phyloP scores from a whole-genome alignment of 2,888 invertebrate genomes.

The Melinaea menophilus region DNA sequence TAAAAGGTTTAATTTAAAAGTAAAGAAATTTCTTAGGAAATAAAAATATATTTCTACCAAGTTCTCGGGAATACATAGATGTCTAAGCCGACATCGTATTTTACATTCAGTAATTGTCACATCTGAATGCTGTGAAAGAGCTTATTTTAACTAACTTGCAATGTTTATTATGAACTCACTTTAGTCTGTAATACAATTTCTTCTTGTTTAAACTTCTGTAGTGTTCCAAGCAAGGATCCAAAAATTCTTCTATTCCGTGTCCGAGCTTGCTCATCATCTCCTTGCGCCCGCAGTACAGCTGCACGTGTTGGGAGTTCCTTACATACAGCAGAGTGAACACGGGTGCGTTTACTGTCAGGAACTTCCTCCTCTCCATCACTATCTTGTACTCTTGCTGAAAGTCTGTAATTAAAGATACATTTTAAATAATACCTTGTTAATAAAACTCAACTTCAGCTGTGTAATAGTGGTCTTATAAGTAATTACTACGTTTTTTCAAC shows the following conservation, averaged over 20 bases:
- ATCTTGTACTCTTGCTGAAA: conserved; percentile 65
- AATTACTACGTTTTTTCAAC: neutral
- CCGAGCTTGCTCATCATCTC: conserved; percentile 87
- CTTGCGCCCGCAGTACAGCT: conserved; percentile 82
- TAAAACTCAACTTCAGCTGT: too few species aligned
- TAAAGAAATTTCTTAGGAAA: too few species aligned
- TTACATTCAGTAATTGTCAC: too few species aligned
- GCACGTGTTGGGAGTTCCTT: conserved; percentile 88
- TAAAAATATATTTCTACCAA: too few species aligned
- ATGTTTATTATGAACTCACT: conserved; percentile 39
- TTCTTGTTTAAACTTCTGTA: conserved; percentile 97
- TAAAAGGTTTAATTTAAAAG: too few species aligned
- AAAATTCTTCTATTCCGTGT: conserved; percentile 96
- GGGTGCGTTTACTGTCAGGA: conserved; percentile 51
- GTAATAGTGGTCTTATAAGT: neutral
- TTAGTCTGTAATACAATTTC: conserved; percentile 93
- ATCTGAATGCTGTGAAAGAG: too few species aligned
- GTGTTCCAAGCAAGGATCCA: conserved; percentile 94
- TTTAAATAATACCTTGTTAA: too few species aligned
- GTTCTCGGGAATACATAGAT: too few species aligned
- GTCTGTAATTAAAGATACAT: conserved; percentile 38
- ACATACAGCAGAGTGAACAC: conserved; percentile 85
- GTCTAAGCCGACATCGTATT: too few species aligned
- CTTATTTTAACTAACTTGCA: too few species aligned
- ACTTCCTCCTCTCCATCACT: conserved; percentile 74